These are phyloP conservation scores for Brachionus rubens DNA, from an alignment of 1,140 invertebrate species.

Conservation along the genomic window DNA sequence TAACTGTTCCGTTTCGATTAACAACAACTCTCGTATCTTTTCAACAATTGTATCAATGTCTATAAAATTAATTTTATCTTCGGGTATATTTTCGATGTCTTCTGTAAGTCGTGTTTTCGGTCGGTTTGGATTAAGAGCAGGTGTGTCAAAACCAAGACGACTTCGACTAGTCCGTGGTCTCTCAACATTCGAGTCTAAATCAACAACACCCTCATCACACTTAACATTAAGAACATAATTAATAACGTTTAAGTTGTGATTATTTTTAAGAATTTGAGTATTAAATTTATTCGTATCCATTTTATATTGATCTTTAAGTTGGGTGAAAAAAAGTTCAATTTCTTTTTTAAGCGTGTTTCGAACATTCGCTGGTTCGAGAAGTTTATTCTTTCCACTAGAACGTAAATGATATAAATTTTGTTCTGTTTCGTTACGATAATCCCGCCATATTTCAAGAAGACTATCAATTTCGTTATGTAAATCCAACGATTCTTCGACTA, in stretches of 20 bases:
- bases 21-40: neutral
- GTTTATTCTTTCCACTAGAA: neutral
- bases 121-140: neutral
- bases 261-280: neutral
- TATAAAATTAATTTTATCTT: constrained; percentile 20
- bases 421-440: constrained; percentile 10
- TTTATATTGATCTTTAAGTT: constrained; percentile 29
- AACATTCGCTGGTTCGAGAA: constrained; percentile 25
- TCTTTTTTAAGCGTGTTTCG: constrained; percentile 13
- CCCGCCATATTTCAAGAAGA: constrained; percentile 40
- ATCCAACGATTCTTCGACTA: constrained; percentile 12
- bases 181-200: neutral
- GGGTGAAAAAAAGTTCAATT: constrained; percentile 14
- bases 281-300: neutral
- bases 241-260: constrained; percentile 43
- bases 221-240: constrained; percentile 32
- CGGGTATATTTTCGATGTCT: neutral
- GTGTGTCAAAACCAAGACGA: neutral
- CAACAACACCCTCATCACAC: neutral
- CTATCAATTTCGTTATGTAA: constrained; percentile 21
- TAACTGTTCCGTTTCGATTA: neutral
- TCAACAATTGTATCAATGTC: constrained; percentile 13
- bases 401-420: neutral
- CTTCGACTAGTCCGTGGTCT: neutral
- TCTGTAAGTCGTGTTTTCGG: neutral